Conservation (phyloP, 2,888 invertebrate species). For the Latrodectus hesperus region DNA sequence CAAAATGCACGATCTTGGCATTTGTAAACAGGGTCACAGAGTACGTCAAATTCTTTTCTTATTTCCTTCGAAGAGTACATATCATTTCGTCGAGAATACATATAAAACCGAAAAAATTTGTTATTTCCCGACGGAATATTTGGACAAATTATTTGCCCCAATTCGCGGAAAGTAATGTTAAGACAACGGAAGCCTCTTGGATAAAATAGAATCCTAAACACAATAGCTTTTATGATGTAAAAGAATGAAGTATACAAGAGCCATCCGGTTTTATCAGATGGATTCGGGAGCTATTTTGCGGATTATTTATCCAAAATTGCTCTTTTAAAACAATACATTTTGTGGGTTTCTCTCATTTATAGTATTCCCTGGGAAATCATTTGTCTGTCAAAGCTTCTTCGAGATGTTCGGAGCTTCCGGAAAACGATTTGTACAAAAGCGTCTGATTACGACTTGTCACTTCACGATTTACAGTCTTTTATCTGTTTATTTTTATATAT, state of each 20-base stretch:
- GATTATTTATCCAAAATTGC: slow-evolving; percentile 65
- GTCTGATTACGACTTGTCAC: too few species aligned
- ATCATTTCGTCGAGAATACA: not conserved
- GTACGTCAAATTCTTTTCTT: slow-evolving; percentile 50
- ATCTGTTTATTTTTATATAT: too few species aligned
- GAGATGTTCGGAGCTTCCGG: too few species aligned
- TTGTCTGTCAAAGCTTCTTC: slow-evolving; percentile 2
- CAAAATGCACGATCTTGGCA: slow-evolving; percentile 62
- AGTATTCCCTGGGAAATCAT: slow-evolving; percentile 32
- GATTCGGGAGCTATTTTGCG: slow-evolving; percentile 16
- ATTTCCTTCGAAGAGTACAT: not conserved
- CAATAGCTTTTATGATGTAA: slow-evolving; percentile 59
- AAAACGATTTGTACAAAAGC: too few species aligned
- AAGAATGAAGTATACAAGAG: slow-evolving; percentile 26
- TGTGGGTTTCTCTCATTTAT: slow-evolving; percentile 47
- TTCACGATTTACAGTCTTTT: too few species aligned
- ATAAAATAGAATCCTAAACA: slow-evolving; percentile 21
- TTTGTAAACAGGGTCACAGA: slow-evolving; percentile 64
- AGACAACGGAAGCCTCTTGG: not conserved
- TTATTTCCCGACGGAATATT: slow-evolving; percentile 22
- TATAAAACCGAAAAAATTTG: slow-evolving; percentile 23
- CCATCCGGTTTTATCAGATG: slow-evolving; percentile 35
- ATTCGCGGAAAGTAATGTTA: slow-evolving; percentile 45
- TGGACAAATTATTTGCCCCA: slow-evolving; percentile 63
- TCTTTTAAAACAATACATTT: slow-evolving; percentile 64